phyloP scores from a whole-genome alignment of 2,888 invertebrate genomes.

The Lumbricus terrestris region DNA sequence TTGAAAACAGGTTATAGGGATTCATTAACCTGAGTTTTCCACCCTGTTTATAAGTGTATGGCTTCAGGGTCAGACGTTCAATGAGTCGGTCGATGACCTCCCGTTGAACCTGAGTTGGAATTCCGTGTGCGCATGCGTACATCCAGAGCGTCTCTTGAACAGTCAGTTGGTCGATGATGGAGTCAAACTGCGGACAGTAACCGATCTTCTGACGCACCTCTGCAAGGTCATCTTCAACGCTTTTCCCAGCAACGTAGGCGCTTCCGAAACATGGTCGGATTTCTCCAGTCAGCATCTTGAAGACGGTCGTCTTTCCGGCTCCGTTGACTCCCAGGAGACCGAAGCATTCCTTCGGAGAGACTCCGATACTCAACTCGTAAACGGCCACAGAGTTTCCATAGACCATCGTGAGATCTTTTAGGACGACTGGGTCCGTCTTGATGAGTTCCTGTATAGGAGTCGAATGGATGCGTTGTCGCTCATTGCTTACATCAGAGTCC shows the following conservation, averaged over 20 bases:
- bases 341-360: constrained; percentile 72
- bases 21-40: too few species aligned
- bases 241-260: constrained; percentile 30
- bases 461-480: too few species aligned
- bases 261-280: constrained; percentile 63
- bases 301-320: constrained; percentile 71
- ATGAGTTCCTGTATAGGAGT: too few species aligned
- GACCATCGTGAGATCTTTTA: too few species aligned
- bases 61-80: too few species aligned
- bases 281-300: constrained; percentile 71
- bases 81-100: too few species aligned
- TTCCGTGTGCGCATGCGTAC: constrained; percentile 32
- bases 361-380: constrained; percentile 42
- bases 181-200: constrained; percentile 34
- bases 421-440: too few species aligned
- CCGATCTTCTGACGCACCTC: too few species aligned
- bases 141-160: constrained; percentile 39
- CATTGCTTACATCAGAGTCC: too few species aligned
- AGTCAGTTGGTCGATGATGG: constrained; percentile 41
- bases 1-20: too few species aligned
- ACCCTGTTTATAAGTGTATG: too few species aligned
- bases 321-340: constrained; percentile 69
- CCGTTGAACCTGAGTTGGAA: too few species aligned
- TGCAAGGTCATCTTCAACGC: not conserved
- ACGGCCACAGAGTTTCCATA: constrained; percentile 47